Evolutionary conservation across 1,140 invertebrate species (phyloP).

Genomic region (Globodera rostochiensis): DNA sequence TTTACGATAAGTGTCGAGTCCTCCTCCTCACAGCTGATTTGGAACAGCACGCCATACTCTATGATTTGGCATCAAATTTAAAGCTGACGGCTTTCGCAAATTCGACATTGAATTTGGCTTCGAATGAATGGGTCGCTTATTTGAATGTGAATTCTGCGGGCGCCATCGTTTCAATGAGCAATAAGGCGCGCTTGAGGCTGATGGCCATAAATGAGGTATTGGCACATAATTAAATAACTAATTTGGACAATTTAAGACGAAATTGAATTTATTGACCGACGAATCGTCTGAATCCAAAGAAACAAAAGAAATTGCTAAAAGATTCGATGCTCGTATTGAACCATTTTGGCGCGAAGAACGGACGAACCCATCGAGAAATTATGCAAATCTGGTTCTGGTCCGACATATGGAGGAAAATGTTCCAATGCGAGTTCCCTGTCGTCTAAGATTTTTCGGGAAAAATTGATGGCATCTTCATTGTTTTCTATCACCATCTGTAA

Average conservation of each 20-base stretch:
- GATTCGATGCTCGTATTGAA: conserved; percentile 11
- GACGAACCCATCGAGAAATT: neutral
- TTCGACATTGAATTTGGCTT: neutral
- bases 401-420: conserved; percentile 7
- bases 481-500: neutral
- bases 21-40: conserved; percentile 9
- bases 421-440: neutral
- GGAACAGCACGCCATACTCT: conserved; percentile 1
- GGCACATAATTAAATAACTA: neutral
- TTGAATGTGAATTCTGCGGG: neutral
- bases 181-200: conserved; percentile 14
- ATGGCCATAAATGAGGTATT: conserved; percentile 2
- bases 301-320: neutral
- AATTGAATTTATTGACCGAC: neutral
- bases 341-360: conserved; percentile 9
- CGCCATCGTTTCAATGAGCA: conserved; percentile 4
- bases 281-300: neutral
- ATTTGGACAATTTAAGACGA: neutral
- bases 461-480: conserved; percentile 12
- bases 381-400: neutral
- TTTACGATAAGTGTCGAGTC: conserved; percentile 10
- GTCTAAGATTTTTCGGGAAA: conserved; percentile 23
- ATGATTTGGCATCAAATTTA: neutral
- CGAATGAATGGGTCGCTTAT: conserved; percentile 21
- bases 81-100: neutral